Conservation (phyloP, 2,113 vertebrate species). For the Aldabrachelys gigantea region DNA sequence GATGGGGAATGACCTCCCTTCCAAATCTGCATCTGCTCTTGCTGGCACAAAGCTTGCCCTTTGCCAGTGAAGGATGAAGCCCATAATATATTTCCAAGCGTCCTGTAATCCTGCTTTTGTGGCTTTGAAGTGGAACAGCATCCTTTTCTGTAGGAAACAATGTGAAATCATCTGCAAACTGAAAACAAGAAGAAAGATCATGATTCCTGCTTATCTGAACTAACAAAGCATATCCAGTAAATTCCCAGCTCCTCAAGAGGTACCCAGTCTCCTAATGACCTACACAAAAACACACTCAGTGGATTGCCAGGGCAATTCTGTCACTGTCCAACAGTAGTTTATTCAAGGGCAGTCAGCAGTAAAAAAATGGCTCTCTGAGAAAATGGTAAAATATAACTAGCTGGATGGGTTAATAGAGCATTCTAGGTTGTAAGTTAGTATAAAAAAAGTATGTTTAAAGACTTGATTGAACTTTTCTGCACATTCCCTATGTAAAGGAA, state of each 20-base stretch:
- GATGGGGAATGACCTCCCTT: not conserved
- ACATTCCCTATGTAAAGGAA: not conserved
- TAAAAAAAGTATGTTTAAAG: not conserved
- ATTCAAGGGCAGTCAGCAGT: not conserved
- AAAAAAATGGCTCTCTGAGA: not conserved
- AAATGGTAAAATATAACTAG: constrained; percentile 3
- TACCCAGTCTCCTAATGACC: not conserved
- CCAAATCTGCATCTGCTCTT: not conserved
- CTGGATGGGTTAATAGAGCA: not conserved
- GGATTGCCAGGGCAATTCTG: not conserved
- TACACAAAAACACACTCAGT: not conserved
- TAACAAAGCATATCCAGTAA: not conserved
- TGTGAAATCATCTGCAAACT: not conserved
- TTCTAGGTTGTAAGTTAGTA: not conserved
- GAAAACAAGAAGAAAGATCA: constrained; percentile 23
- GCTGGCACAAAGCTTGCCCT: not conserved
- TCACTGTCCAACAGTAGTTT: not conserved
- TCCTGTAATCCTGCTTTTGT: not conserved
- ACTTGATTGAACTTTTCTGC: not conserved
- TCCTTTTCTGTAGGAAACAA: not conserved
- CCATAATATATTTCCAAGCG: not conserved
- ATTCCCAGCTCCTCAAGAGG: not conserved
- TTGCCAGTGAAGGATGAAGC: not conserved
- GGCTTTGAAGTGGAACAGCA: constrained; percentile 10
- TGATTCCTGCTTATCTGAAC: constrained; percentile 3